These are phyloP conservation scores for Dicrostonyx torquatus DNA, from an alignment of 2,797 vertebrate genomes.

Conservation along the genomic window DNA sequence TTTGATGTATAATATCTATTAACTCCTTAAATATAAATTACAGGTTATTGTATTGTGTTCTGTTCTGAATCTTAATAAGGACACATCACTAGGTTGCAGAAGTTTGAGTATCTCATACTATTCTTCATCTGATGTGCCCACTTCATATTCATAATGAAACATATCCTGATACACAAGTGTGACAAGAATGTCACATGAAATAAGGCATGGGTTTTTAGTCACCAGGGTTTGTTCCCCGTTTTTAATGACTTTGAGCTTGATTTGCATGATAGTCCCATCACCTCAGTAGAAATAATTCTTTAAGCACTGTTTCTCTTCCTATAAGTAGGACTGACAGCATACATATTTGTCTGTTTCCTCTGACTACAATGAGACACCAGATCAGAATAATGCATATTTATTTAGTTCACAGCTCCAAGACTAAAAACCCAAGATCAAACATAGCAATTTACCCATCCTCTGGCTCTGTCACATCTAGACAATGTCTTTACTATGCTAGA, in stretches of 20 bases:
- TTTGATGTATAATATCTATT: background rate
- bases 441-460: background rate
- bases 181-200: slow-evolving; percentile 6
- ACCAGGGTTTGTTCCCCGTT: background rate
- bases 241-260: background rate
- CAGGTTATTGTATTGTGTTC: background rate
- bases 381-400: background rate
- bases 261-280: background rate
- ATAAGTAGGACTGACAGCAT: background rate
- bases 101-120: background rate
- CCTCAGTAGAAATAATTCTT: background rate
- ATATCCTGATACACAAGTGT: background rate
- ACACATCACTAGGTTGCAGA: background rate
- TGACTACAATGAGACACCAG: background rate
- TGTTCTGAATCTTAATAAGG: background rate
- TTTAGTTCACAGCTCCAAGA: background rate
- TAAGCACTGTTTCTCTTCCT: background rate
- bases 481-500: background rate
- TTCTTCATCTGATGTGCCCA: background rate
- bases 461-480: background rate
- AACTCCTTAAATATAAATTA: slow-evolving; percentile 23
- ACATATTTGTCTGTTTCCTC: background rate
- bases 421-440: no score
- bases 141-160: background rate
- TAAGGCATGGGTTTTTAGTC: background rate